phyloP scores from a whole-genome alignment of 1,140 invertebrate genomes.

The Drosophila pandora region DNA sequence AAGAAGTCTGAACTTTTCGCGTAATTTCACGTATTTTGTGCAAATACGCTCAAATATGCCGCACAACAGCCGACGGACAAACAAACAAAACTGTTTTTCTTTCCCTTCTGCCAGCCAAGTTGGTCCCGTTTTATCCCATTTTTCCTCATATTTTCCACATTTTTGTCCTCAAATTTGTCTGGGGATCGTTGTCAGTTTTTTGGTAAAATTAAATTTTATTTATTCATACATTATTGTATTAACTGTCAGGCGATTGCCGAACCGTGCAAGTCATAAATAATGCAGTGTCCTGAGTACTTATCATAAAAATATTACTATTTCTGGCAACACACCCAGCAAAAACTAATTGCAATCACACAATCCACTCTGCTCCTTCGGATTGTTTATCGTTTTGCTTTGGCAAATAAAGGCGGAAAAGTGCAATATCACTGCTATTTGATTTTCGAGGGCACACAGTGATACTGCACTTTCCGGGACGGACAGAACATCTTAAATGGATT shows the following conservation, averaged over 20 bases:
- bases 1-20: slow-evolving; percentile 65
- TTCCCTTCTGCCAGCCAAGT: slow-evolving; percentile 50
- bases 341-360: slow-evolving; percentile 67
- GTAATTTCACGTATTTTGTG: slow-evolving; percentile 80
- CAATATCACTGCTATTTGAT: slow-evolving; percentile 75
- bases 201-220: slow-evolving; percentile 79
- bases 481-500: slow-evolving; percentile 47
- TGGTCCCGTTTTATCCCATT: slow-evolving; percentile 3
- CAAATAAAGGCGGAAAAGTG: slow-evolving; percentile 66
- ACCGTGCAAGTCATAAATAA: neutral
- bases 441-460: slow-evolving; percentile 65
- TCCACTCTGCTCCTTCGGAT: slow-evolving; percentile 35
- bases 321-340: slow-evolving; percentile 35
- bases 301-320: slow-evolving; percentile 37
- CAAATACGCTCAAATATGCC: slow-evolving; percentile 78
- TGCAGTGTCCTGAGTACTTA: slow-evolving; percentile 1
- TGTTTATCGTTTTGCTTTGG: slow-evolving; percentile 58
- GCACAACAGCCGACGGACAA: slow-evolving; percentile 48
- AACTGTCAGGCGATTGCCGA: slow-evolving; percentile 49
- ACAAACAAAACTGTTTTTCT: slow-evolving; percentile 54
- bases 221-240: slow-evolving; percentile 73
- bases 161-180: slow-evolving; percentile 22
- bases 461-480: slow-evolving; percentile 53
- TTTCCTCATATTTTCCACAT: neutral
- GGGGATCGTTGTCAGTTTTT: slow-evolving; percentile 70